These are phyloP conservation scores for Chaetura pelagica DNA, from an alignment of 2,113 vertebrate genomes.

Conservation along the genomic window DNA sequence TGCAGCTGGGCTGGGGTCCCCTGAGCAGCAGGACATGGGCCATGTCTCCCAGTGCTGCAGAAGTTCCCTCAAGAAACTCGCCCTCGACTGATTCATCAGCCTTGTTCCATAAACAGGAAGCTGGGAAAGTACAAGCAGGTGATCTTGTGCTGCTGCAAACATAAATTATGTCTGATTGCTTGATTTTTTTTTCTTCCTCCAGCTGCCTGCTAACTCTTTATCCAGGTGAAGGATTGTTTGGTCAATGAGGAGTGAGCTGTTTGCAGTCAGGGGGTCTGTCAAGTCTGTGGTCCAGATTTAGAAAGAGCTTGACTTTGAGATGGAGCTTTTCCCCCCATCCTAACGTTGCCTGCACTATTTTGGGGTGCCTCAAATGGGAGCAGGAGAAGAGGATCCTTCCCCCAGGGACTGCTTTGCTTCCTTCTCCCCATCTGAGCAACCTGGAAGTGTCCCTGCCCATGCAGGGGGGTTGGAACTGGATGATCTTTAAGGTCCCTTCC, in stretches of 20 bases:
- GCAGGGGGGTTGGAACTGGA: too few species aligned
- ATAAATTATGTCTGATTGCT: neutral
- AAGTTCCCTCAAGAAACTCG: neutral
- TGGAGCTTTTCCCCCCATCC: neutral
- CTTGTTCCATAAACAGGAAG: slow-evolving; percentile 31
- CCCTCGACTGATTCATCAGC: neutral
- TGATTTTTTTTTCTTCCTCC: neutral
- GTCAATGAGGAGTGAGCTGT: neutral
- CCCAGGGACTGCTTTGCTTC: neutral
- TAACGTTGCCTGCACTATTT: fast-evolving
- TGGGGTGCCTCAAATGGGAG: fast-evolving
- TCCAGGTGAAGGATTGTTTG: neutral
- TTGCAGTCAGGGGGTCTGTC: neutral
- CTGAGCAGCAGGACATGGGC: fast-evolving
- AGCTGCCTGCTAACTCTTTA: neutral
- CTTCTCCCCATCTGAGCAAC: neutral
- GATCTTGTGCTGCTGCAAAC: neutral
- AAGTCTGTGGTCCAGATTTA: fast-evolving
- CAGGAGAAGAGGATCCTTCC: neutral
- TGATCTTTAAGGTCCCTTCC: too few species aligned
- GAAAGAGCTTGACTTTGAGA: neutral
- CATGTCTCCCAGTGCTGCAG: too few species aligned
- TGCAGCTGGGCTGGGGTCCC: neutral
- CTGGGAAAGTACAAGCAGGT: slow-evolving; percentile 42
- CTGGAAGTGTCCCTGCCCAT: too few species aligned